Conservation (phyloP, 2,797 vertebrate genomes). For the Synaphobranchus kaupii region DNA sequence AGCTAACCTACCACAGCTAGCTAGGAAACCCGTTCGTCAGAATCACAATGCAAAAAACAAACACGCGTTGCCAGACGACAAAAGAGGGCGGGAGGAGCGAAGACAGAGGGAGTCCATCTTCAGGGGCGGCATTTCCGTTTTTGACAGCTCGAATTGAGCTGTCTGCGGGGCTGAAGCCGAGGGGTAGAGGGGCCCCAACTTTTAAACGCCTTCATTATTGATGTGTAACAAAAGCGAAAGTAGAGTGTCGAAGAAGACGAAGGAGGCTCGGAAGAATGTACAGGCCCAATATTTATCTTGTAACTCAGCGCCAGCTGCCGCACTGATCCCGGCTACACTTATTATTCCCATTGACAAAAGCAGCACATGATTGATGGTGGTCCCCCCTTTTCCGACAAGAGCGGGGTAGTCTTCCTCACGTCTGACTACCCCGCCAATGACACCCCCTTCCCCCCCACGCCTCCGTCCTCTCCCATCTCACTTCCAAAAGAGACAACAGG, state of each 20-base stretch:
- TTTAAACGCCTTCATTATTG: constrained; percentile 15
- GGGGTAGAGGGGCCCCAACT: background rate
- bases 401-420: constrained; percentile 56
- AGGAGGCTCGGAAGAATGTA: background rate
- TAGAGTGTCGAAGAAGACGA: background rate
- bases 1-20: background rate
- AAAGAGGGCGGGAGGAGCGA: background rate
- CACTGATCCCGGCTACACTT: constrained; percentile 39
- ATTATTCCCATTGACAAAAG: constrained; percentile 61
- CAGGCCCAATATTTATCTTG: constrained; percentile 29
- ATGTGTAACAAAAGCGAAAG: constrained; percentile 2
- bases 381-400: constrained; percentile 53
- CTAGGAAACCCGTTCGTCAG: background rate
- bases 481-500: constrained; percentile 26
- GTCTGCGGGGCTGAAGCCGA: background rate
- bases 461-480: constrained; percentile 31
- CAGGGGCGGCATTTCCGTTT: constrained; percentile 13
- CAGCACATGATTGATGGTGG: constrained; percentile 61
- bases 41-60: constrained; percentile 13
- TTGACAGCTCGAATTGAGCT: background rate
- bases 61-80: background rate
- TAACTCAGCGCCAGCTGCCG: constrained; percentile 51
- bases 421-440: background rate
- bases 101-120: constrained; percentile 10
- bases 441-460: constrained; percentile 37